phyloP scores from a whole-genome alignment of 2,113 vertebrate species.

The Salvelinus namaycush region DNA sequence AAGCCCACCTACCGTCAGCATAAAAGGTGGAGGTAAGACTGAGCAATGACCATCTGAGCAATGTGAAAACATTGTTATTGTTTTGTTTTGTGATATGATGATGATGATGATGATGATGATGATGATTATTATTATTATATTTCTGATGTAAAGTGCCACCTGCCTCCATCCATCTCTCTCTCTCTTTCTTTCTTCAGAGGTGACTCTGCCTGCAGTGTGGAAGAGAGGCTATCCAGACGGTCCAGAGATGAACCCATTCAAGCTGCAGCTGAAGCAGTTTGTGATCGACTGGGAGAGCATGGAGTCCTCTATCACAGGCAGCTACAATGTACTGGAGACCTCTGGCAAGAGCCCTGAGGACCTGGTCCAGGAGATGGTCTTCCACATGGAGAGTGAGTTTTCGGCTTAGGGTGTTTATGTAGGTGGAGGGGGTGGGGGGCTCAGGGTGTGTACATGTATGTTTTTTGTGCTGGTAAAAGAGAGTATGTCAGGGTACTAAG shows the following conservation, averaged over 20 bases:
- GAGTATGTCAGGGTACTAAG: too few species aligned
- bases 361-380: conserved; percentile 76
- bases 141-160: background rate
- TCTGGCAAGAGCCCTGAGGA: conserved; percentile 74
- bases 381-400: conserved; percentile 85
- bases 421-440: background rate
- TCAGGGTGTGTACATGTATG: background rate
- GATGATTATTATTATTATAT: background rate
- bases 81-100: background rate
- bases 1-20: background rate
- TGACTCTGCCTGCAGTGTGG: conserved; percentile 64
- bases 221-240: conserved; percentile 78
- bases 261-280: conserved; percentile 69
- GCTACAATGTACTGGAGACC: conserved; percentile 74
- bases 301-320: conserved; percentile 53
- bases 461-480: background rate
- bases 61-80: too few species aligned
- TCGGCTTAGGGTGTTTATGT: background rate
- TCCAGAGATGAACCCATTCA: conserved; percentile 80
- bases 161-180: background rate
- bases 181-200: conserved; percentile 45
- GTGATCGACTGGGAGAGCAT: conserved; percentile 69
- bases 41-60: too few species aligned
- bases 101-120: background rate
- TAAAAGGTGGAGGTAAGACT: conserved; percentile 33